Evolutionary conservation across 2,797 vertebrate genomes (phyloP).

Genomic region (Pristis pectinata): DNA sequence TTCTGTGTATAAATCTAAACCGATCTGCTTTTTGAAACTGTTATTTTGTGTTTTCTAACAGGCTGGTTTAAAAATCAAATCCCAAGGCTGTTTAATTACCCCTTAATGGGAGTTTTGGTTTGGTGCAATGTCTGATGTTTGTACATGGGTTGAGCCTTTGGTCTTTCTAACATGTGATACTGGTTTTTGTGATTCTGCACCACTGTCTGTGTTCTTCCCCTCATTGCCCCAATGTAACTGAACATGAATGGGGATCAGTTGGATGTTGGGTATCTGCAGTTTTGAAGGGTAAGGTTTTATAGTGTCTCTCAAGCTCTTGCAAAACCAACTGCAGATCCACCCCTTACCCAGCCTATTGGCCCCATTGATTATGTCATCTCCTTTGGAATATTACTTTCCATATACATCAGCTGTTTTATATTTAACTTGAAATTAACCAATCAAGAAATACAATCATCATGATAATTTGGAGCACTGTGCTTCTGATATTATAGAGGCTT

Average conservation of each 20-base stretch:
- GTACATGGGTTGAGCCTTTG: background rate
- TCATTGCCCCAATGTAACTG: background rate
- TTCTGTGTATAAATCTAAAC: too few relatives aligned
- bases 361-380: background rate
- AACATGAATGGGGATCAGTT: background rate
- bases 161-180: background rate
- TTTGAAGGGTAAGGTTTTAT: background rate
- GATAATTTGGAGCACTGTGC: background rate
- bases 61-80: background rate
- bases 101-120: background rate
- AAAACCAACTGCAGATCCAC: background rate
- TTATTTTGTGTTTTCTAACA: background rate
- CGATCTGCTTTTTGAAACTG: background rate
- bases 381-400: slow-evolving; percentile 3
- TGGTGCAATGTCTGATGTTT: too few relatives aligned
- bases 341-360: background rate
- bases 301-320: background rate
- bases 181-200: background rate
- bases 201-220: background rate
- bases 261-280: background rate
- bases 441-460: background rate
- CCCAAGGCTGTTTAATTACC: background rate
- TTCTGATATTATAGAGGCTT: background rate
- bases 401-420: background rate
- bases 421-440: slow-evolving; percentile 16